Evolutionary conservation across 2,797 vertebrate species (phyloP).

Genomic region (Tragopan temminckii): DNA sequence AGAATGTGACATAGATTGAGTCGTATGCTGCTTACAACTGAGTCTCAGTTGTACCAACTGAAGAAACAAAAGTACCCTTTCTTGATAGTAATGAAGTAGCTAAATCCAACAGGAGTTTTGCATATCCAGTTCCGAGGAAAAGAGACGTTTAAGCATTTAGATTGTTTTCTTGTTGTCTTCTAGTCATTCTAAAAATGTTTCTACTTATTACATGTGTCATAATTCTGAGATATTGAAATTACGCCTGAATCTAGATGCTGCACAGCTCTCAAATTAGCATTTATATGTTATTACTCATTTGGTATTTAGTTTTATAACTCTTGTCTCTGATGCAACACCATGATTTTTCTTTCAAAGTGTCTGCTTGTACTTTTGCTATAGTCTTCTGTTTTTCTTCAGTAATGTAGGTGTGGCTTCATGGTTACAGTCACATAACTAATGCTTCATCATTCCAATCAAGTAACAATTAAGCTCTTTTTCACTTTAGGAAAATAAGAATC

Average conservation of each 20-base stretch:
- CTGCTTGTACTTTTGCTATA: not conserved
- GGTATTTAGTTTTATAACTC: rapidly evolving
- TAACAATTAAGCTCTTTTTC: not conserved
- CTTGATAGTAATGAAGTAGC: not conserved
- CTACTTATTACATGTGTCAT: not conserved
- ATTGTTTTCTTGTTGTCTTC: not conserved
- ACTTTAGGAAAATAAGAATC: not conserved
- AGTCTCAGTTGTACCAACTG: not conserved
- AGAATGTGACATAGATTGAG: not conserved
- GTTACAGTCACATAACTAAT: rapidly evolving
- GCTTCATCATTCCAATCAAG: not conserved
- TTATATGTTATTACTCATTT: not conserved
- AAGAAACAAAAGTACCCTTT: not conserved
- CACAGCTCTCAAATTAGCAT: not conserved
- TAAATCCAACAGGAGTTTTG: not conserved
- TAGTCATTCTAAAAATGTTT: not conserved
- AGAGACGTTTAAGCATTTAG: not conserved
- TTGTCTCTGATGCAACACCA: not conserved
- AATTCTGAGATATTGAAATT: not conserved
- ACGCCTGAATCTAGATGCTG: not conserved
- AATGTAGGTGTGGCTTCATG: not conserved
- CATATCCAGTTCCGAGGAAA: not conserved
- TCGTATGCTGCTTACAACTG: not conserved
- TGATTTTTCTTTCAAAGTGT: not conserved
- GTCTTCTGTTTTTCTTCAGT: not conserved